Conservation (phyloP, 2,888 invertebrate species). For the Podabrus alpinus region DNA sequence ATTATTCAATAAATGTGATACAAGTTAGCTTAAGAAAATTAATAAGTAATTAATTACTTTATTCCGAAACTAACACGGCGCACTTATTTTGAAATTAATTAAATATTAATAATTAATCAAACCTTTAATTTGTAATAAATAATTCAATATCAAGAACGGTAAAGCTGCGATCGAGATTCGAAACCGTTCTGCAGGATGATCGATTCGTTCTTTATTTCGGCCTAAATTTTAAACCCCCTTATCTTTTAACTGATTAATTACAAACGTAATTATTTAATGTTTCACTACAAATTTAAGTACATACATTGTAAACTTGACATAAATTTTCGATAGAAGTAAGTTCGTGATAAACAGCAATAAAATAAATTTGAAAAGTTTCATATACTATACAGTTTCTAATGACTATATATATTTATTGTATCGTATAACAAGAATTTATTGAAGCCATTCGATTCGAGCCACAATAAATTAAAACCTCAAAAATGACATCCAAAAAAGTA, state of each 20-base stretch:
- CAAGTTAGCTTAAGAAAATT: not conserved
- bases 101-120: not conserved
- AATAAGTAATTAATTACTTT: not conserved
- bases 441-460: constrained; percentile 9
- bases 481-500: not conserved
- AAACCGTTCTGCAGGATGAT: no score
- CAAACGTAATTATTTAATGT: not conserved
- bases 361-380: constrained; percentile 25
- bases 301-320: not conserved
- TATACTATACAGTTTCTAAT: constrained; percentile 28
- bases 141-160: not conserved
- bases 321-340: not conserved
- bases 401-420: constrained; percentile 23
- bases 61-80: not conserved
- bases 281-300: not conserved
- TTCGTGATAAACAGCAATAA: constrained; percentile 29
- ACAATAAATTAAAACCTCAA: not conserved
- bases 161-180: not conserved
- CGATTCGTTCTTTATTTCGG: not conserved
- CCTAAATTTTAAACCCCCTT: not conserved
- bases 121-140: not conserved
- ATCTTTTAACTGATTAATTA: not conserved
- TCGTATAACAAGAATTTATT: constrained; percentile 23
- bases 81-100: no score
- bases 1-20: constrained; percentile 9